Evolutionary conservation across 23 tunicate species (phyloP), one percentile per base, ranked within the genome.

Genomic region (Ciona savignyi): DNA sequence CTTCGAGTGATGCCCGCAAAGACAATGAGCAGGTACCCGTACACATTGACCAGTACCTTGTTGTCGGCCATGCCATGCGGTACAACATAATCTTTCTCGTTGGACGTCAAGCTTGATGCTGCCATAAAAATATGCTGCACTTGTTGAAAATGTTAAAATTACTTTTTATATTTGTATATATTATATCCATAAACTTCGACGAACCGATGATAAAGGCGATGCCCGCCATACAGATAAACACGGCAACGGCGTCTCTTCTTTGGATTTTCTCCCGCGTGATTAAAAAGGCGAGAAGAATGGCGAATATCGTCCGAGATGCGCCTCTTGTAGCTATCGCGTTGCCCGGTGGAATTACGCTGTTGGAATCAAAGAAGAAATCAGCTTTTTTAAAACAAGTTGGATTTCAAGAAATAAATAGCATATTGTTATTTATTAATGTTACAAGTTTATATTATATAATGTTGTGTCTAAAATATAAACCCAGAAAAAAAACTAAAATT

Each of bases 321-420:
- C 93, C 93, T 74, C 93, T 69, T 6, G 93, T 80, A 22, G 93
- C 93, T 2, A 86, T 78, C 6, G 93, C 93, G 33, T 67, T 80
- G 24, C 93, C 93, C 32, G 93, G 93, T 30, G 93, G 85, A 49
- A 86, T 80, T 2, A 80, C 81, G 56, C 93, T 86, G 61, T 3
- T n/a, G n/a, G n/a, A n/a, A n/a, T n/a, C n/a, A n/a, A n/a, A n/a
- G n/a, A n/a, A n/a, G n/a, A n/a, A n/a, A n/a, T n/a, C n/a, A n/a
- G n/a, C n/a, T n/a, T n/a, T n/a, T n/a, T n/a, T n/a, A n/a, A n/a
- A n/a, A n/a, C n/a, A n/a, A n/a, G n/a, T n/a, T n/a, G n/a, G n/a
- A n/a, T n/a, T n/a, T n/a, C n/a, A n/a, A n/a, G n/a, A n/a, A n/a
- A n/a, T n/a, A n/a, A n/a, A n/a, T n/a, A n/a, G n/a, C n/a, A n/a